These are phyloP conservation scores for Cariama cristata DNA, from an alignment of 2,113 vertebrate species.

Conservation along the genomic window DNA sequence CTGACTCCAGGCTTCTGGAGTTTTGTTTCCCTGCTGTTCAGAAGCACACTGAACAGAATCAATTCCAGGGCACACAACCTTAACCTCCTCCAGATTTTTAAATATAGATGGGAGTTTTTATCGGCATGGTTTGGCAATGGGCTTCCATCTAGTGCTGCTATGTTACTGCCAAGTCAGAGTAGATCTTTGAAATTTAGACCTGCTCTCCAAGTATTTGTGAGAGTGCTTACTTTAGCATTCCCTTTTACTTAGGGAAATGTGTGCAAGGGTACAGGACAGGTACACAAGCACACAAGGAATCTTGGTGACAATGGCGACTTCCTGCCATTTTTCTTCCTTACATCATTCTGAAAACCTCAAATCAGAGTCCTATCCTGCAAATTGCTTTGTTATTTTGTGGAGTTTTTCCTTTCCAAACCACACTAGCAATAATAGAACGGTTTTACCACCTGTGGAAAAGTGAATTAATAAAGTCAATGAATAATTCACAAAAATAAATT, in stretches of 20 bases:
- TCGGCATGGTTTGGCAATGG: fast-evolving
- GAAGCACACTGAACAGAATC: not conserved
- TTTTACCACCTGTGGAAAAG: slow-evolving; percentile 36
- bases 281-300: not conserved
- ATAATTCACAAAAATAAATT: slow-evolving; percentile 61
- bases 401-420: not conserved
- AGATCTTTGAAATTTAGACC: not conserved
- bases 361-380: not conserved
- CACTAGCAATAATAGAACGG: not conserved
- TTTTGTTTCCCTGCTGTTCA: not conserved
- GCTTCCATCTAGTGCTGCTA: not conserved
- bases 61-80: not conserved
- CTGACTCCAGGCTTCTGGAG: not conserved
- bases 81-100: not conserved
- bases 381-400: not conserved
- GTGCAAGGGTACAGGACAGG: not conserved
- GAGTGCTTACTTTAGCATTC: not conserved
- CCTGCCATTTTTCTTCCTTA: not conserved
- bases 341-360: not conserved
- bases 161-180: not conserved
- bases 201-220: not conserved
- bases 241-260: not conserved
- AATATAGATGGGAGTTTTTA: not conserved
- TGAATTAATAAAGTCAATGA: slow-evolving; percentile 57
- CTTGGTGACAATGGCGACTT: not conserved